These are phyloP conservation scores for Raphicerus campestris DNA, from an alignment of 2,113 vertebrate genomes.

Conservation along the genomic window DNA sequence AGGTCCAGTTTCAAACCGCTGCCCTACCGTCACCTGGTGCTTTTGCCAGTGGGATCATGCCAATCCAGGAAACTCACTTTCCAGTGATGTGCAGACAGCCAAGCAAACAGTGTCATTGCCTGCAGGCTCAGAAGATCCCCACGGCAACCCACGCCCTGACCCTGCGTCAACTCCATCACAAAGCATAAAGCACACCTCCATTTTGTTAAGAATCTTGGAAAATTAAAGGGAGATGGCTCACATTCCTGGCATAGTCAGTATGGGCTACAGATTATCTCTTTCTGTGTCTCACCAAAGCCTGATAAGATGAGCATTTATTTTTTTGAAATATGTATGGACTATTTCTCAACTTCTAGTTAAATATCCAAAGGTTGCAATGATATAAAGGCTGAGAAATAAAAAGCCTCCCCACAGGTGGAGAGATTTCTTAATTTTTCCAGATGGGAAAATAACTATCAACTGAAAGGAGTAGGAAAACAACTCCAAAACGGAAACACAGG, in stretches of 20 bases:
- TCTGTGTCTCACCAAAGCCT: background rate
- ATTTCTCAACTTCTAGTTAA: background rate
- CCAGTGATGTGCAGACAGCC: too few relatives aligned
- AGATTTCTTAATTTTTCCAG: background rate
- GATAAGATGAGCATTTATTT: background rate
- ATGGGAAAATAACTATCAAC: background rate
- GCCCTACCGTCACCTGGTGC: rapidly evolving
- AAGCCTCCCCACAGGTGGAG: rapidly evolving
- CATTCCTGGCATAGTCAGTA: rapidly evolving
- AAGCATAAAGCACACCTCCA: rapidly evolving
- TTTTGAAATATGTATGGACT: background rate
- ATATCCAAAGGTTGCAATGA: too few relatives aligned
- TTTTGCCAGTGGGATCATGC: rapidly evolving
- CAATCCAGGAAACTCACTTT: too few relatives aligned
- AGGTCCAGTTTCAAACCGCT: rapidly evolving
- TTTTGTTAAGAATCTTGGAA: background rate
- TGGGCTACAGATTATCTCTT: background rate
- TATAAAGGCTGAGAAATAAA: background rate
- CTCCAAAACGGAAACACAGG: background rate
- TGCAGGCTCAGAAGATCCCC: background rate
- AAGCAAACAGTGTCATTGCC: rapidly evolving
- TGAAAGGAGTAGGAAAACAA: background rate
- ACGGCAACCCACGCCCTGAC: rapidly evolving
- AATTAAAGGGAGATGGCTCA: background rate
- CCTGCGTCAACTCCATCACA: rapidly evolving